Base-by-base conservation (phyloP, 2,113 vertebrate species). In the Sylvia atricapilla region DNA sequence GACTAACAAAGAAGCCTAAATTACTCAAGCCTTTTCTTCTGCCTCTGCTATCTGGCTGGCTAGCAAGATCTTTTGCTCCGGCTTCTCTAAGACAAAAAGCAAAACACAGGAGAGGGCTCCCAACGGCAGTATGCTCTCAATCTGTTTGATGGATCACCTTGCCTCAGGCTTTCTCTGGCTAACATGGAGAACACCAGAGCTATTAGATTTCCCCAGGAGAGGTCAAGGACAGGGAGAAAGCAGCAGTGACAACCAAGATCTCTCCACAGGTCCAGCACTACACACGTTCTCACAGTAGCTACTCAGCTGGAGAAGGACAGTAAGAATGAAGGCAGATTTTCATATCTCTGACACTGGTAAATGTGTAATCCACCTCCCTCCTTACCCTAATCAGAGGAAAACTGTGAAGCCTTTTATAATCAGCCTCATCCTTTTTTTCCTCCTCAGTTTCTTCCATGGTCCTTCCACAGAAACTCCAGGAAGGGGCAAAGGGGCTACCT, bases 301-400 rank as follows among this genome's bases (percentile, higher is more conserved):
- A 30, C 9, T 33, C 67, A 41, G 37, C 10, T 15, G 56, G 43
- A 85, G 16, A 70, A 93, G 22, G 46, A 11, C 15, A 67, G 15
- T 43, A 46, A 60, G 49, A 86, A 85, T 0, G 2, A 85, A 88
- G 41, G 30, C 27, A 85, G 62, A 52, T 70, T 89, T 81, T 78
- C 11, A 0, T 14, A 41, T 44, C 47, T 46, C 14, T 50, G 68
- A 66, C 56, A 84, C 10, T 5, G 11, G 41, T 44, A 78, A 74
- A 78, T 11, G 20, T 1, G 9, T 31, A 72, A 52, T 39, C 25
- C 46, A 46, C 16, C 10, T 7, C 8, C 21, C 43, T 82, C 73
- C 98, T 97, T 98, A 99, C 99, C 98, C 99, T 98, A 90, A 99
- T 99, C 84, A 99, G 98, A 49, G 99, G 99, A 89, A 99, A 99